phyloP scores from a whole-genome alignment of 1,140 invertebrate genomes.

The Hylyphantes graminicola region DNA sequence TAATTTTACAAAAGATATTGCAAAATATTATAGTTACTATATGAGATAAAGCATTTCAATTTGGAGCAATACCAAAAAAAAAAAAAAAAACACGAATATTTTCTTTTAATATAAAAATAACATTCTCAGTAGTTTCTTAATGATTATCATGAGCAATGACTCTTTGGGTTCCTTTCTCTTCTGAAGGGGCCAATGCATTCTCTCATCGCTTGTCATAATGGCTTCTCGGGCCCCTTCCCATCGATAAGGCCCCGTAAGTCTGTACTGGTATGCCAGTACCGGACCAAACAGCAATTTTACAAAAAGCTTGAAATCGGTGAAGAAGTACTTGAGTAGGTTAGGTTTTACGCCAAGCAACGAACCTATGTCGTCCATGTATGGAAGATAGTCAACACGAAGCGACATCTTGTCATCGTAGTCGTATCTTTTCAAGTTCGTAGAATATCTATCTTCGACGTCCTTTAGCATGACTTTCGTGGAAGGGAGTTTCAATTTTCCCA shows the following conservation, averaged over 20 bases:
- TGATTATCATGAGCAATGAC: background rate
- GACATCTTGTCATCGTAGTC: constrained; percentile 46
- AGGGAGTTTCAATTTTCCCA: constrained; percentile 57
- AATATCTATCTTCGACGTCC: constrained; percentile 58
- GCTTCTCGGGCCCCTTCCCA: constrained; percentile 67
- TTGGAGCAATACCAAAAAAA: too few species aligned
- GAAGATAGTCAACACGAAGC: constrained; percentile 60
- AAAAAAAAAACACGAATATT: too few species aligned
- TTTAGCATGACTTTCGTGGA: constrained; percentile 50
- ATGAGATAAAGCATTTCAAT: too few species aligned
- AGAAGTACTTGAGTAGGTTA: constrained; percentile 64
- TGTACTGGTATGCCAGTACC: constrained; percentile 67
- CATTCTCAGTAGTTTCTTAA: constrained; percentile 4
- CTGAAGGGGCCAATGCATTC: constrained; percentile 25
- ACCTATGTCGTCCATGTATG: constrained; percentile 67
- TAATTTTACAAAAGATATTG: too few species aligned
- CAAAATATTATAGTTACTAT: too few species aligned
- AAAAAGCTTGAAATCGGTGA: constrained; percentile 66
- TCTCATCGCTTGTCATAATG: constrained; percentile 57
- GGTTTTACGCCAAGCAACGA: constrained; percentile 65
- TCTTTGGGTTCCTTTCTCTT: background rate
- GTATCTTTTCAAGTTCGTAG: constrained; percentile 5
- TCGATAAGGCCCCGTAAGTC: constrained; percentile 66
- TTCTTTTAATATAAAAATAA: background rate
- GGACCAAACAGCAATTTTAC: constrained; percentile 65